Percentiles rank a stretch among this genome's conserved stretches.
phyloP scores from a whole-genome alignment of 2,888 invertebrate species.

The Callyntrura guangdongensis region DNA sequence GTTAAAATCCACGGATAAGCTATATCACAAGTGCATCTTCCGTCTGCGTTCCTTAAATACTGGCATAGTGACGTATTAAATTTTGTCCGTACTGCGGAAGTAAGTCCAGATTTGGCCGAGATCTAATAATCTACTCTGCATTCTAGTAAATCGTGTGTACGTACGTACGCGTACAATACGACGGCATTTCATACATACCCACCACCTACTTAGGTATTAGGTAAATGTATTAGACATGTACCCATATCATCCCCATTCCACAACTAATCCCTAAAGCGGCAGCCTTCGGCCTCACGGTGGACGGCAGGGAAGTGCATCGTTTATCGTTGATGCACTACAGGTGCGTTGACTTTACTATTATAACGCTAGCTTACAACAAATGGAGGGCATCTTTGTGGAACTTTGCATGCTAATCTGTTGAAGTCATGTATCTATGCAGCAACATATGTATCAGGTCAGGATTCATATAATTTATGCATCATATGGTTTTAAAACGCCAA shows the following conservation, averaged over 20 bases:
- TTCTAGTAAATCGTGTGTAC: background rate
- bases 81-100: slow-evolving; percentile 39
- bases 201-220: background rate
- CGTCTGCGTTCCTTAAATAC: slow-evolving; percentile 8
- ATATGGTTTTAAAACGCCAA: no score
- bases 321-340: slow-evolving; percentile 54
- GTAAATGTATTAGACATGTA: background rate
- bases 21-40: background rate
- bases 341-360: slow-evolving; percentile 64
- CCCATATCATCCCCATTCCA: slow-evolving; percentile 28
- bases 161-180: no score
- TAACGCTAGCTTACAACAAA: slow-evolving; percentile 9
- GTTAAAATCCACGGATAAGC: background rate
- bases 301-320: slow-evolving; percentile 56
- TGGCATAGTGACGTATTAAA: slow-evolving; percentile 29
- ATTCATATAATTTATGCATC: no score
- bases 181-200: slow-evolving; percentile 16
- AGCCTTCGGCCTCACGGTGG: slow-evolving; percentile 62
- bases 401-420: background rate
- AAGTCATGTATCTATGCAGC: no score
- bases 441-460: background rate
- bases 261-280: slow-evolving; percentile 66
- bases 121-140: background rate
- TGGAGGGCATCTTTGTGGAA: background rate
- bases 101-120: slow-evolving; percentile 60